Evolutionary conservation across 1,140 invertebrate species (phyloP), one percentile per base, ranked within the genome.

Genomic region (Megalonaias nervosa): DNA sequence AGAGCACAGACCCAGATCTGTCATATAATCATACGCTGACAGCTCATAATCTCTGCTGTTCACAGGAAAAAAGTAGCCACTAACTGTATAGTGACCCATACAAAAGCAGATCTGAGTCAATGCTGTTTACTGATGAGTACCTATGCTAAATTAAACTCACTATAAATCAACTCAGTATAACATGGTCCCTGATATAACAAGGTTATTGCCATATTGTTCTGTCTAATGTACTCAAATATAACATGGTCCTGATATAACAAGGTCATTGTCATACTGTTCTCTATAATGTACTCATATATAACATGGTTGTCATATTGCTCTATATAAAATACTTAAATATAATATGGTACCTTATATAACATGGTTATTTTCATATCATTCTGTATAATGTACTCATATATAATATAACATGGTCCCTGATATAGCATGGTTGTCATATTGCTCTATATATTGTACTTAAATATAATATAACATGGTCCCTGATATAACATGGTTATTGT

Each of bases 401-500:
- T 38, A 68, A 38, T 5, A 68, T 38, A 68, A 62, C 26, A 31
- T 31, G 26, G 26, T 31, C 26, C 26, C 26, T 31, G 26, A 31
- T 31, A 4, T 31, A 31, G 4, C 4, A 3, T 31, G 26, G 26
- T 31, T 31, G 26, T 31, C 26, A 31, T 31, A 31, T 31, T 31
- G 26, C 26, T 31, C 2, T 31, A 31, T 31, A 31, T 31, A 31
- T 3, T 31, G 26, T 31, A 31, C 2, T 31, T 31, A 31, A 31
- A 61, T 61, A 21, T 61, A 19, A 61, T 21, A 61, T 2, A 21
- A 17, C 17, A 61, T 21, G 1, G 60, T 21, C 1, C 9, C 60
- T n/a, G 60, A 62, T 62, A 62, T n/a, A n/a, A 62, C 60, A 62
- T 62, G 11, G 19, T n/a, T 62, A 62, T 62, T 62, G 19, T 19